Evolutionary conservation across 2,113 vertebrate species (phyloP).

Genomic region (Lanius ludovicianus): DNA sequence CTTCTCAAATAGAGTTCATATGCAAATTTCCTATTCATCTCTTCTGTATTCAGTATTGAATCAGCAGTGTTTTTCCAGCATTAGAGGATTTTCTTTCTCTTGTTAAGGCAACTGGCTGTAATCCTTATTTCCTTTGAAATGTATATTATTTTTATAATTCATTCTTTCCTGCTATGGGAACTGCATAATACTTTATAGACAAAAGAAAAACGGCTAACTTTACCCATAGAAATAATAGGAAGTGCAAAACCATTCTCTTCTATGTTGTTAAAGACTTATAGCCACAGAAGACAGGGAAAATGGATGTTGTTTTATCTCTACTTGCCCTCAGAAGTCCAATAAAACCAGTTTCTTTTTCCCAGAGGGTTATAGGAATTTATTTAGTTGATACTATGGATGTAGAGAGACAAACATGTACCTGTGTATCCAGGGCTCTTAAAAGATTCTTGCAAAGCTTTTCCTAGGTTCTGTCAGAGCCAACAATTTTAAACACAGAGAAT

Average conservation of each 20-base stretch:
- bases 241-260: background rate
- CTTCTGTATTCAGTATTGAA: background rate
- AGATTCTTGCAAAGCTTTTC: background rate
- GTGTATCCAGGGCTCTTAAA: background rate
- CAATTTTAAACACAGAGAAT: background rate
- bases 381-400: background rate
- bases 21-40: constrained; percentile 27
- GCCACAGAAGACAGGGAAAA: background rate
- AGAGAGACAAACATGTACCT: background rate
- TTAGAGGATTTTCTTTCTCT: background rate
- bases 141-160: background rate
- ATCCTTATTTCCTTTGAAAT: background rate
- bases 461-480: background rate
- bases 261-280: background rate
- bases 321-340: background rate
- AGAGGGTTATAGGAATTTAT: background rate
- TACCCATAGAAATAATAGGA: background rate
- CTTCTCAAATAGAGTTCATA: background rate
- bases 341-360: background rate
- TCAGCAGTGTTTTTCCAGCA: background rate
- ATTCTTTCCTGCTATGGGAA: background rate
- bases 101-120: background rate
- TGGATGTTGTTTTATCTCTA: background rate
- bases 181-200: background rate
- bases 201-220: background rate